Percentiles rank a stretch among this genome's conserved stretches.
Evolutionary conservation across 2,888 invertebrate species (phyloP).

Genomic region (Pocota personata): DNA sequence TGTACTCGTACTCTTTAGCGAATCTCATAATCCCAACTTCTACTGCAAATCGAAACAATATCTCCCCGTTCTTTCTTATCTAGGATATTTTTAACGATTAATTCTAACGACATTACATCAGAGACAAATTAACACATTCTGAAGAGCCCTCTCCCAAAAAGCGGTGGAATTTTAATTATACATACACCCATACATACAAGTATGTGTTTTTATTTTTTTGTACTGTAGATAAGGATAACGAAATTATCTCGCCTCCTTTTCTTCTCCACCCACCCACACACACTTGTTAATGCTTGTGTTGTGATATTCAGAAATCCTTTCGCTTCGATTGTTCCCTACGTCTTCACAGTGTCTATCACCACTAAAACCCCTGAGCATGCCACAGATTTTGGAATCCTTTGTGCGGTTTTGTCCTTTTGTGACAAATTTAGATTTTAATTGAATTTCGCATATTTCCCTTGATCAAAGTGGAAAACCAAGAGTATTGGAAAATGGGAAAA

Average conservation of each 20-base stretch:
- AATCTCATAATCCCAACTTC: not conserved
- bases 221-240: conserved; percentile 59
- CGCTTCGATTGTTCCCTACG: conserved; percentile 57
- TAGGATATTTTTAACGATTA: conserved; percentile 35
- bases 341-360: conserved; percentile 51
- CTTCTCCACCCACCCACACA: not conserved
- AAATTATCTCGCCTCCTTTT: conserved; percentile 40
- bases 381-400: conserved; percentile 72
- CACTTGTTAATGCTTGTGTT: conserved; percentile 54
- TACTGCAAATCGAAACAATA: conserved; percentile 4
- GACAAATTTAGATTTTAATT: conserved; percentile 74
- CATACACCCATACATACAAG: not conserved
- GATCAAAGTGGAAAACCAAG: conserved; percentile 64
- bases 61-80: not conserved
- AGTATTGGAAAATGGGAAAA: conserved; percentile 55
- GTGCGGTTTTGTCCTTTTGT: conserved; percentile 72
- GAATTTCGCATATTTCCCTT: conserved; percentile 73
- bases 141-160: conserved; percentile 12
- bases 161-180: conserved; percentile 67
- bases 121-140: conserved; percentile 60
- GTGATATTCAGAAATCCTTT: conserved; percentile 66
- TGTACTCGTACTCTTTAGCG: not conserved
- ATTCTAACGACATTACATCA: conserved; percentile 50
- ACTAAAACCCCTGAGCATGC: conserved; percentile 67
- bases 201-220: not conserved